Evolutionary conservation across 2,888 invertebrate species (phyloP).

Genomic region (Branchipolynoe longqiensis): DNA sequence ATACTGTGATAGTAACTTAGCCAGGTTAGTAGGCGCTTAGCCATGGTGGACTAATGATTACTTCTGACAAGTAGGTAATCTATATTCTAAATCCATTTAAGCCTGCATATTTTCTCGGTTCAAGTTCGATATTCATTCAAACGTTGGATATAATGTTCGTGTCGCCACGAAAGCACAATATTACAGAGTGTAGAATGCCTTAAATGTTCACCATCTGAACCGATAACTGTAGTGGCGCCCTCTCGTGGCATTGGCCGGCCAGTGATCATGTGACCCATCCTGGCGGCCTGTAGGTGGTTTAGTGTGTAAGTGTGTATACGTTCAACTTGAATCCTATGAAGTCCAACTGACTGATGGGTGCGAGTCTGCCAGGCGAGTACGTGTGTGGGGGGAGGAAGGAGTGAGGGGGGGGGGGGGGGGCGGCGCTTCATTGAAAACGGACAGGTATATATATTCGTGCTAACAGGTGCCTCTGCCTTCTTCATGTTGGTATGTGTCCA

Average conservation of each 20-base stretch:
- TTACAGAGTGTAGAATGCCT: constrained; percentile 3
- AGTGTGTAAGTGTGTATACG: background rate
- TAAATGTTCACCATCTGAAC: constrained; percentile 23
- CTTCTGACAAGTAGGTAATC: background rate
- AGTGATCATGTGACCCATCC: too few species aligned
- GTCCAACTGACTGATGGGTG: constrained; percentile 25
- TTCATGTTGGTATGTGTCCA: background rate
- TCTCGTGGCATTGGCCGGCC: too few species aligned
- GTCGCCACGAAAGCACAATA: constrained; percentile 47
- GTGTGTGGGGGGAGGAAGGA: background rate
- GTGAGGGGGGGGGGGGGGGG: background rate
- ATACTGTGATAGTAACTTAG: constrained; percentile 54
- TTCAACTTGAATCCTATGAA: constrained; percentile 41
- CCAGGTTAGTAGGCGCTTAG: background rate
- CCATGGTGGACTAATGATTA: background rate
- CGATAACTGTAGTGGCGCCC: background rate
- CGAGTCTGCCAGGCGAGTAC: background rate
- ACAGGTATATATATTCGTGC: too few species aligned
- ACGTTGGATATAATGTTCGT: constrained; percentile 40
- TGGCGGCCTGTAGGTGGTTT: constrained; percentile 1
- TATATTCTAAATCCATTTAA: background rate
- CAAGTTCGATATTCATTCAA: constrained; percentile 27
- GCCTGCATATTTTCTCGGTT: background rate
- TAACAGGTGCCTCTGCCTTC: background rate
- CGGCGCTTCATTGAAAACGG: too few species aligned